Evolutionary conservation across 2,113 vertebrate species (phyloP).

Genomic region (Cariama cristata): DNA sequence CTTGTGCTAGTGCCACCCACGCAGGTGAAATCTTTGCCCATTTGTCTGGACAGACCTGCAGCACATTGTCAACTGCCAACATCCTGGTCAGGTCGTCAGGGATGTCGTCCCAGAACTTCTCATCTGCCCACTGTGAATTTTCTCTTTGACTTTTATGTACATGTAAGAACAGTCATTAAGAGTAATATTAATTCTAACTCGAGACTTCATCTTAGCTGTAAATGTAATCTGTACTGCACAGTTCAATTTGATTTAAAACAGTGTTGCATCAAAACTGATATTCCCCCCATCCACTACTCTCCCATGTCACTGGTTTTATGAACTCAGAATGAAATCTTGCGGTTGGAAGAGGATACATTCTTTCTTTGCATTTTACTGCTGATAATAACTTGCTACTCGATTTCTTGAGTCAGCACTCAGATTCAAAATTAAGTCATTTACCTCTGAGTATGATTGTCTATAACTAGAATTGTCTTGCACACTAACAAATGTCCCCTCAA

Average conservation of each 20-base stretch:
- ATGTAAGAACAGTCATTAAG: not conserved
- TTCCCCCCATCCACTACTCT: not conserved
- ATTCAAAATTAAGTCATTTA: not conserved
- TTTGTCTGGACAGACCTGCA: not conserved
- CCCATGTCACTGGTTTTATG: not conserved
- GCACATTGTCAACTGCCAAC: not conserved
- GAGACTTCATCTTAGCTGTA: not conserved
- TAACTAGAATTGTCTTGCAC: not conserved
- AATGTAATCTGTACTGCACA: not conserved
- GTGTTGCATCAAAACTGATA: not conserved
- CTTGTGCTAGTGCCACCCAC: fast-evolving
- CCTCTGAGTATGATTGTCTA: not conserved
- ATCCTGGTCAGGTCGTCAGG: fast-evolving
- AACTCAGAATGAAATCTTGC: not conserved
- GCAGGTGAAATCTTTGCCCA: not conserved
- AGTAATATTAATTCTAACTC: not conserved
- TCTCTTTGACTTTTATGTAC: not conserved
- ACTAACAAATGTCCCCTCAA: not conserved
- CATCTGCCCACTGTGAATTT: not conserved
- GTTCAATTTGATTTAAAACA: not conserved
- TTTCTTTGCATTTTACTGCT: not conserved
- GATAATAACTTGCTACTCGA: not conserved
- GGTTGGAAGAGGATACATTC: not conserved
- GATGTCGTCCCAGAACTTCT: not conserved
- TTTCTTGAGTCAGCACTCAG: not conserved